phyloP scores from a whole-genome alignment of 2,113 vertebrate genomes.

The Leptosomus discolor region DNA sequence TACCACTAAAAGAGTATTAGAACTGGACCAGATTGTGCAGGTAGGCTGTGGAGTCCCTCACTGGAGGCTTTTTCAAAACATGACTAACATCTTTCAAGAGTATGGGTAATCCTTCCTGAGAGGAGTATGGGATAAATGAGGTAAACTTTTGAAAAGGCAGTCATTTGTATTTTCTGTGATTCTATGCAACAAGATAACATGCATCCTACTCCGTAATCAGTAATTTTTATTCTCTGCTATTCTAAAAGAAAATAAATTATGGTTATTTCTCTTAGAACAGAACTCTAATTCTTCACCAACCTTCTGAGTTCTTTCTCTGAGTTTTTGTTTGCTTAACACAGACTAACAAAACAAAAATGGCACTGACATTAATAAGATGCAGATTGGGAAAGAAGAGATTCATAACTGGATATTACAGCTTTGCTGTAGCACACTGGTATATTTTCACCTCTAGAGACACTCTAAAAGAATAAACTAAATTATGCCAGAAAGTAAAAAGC shows the following conservation, averaged over 20 bases:
- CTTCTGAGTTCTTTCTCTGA: not conserved
- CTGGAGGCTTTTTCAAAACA: not conserved
- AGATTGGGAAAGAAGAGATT: not conserved
- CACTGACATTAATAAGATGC: not conserved
- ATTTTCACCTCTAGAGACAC: not conserved
- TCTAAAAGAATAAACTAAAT: not conserved
- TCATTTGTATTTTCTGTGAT: not conserved
- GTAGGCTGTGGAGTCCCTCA: not conserved
- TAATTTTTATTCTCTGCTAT: not conserved
- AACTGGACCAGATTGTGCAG: not conserved
- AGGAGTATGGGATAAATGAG: not conserved
- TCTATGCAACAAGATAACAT: not conserved
- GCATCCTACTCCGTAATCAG: not conserved
- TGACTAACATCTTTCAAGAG: not conserved
- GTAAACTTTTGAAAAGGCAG: not conserved
- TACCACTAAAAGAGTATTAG: not conserved
- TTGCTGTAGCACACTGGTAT: not conserved
- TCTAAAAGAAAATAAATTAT: not conserved
- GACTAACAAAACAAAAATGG: not conserved
- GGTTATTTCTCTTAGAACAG: not conserved
- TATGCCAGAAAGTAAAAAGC: not conserved
- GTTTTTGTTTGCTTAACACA: not conserved
- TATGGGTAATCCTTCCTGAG: not conserved
- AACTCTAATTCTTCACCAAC: not conserved
- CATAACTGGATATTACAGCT: not conserved